These are phyloP conservation scores for Brachionus rubens DNA, from an alignment of 1,140 invertebrate genomes.

Conservation along the genomic window DNA sequence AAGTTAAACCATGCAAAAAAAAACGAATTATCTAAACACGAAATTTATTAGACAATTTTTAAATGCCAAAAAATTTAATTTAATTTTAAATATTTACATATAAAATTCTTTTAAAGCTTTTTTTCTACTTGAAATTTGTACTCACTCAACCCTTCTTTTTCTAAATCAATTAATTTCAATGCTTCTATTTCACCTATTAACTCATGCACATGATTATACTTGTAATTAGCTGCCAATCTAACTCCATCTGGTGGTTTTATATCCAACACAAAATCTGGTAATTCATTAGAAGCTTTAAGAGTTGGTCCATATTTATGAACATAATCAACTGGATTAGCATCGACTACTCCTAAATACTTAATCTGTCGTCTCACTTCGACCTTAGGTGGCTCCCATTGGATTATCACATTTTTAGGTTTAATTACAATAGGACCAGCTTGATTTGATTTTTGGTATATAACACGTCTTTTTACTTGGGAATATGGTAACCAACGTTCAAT, in stretches of 20 bases:
- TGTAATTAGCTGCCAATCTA: background rate
- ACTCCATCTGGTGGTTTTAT: background rate
- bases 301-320: background rate
- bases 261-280: background rate
- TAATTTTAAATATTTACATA: no score
- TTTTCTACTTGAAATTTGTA: background rate
- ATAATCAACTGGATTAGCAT: constrained; percentile 13
- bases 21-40: no score
- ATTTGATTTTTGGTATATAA: constrained; percentile 11
- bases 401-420: constrained; percentile 28
- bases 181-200: constrained; percentile 1
- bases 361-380: background rate
- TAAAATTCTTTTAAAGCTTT: no score
- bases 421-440: background rate
- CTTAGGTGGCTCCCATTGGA: constrained; percentile 26
- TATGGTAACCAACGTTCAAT: constrained; percentile 45
- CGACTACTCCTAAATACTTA: constrained; percentile 32
- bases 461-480: background rate
- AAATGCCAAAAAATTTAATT: no score
- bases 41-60: no score
- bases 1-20: no score
- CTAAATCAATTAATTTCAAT: constrained; percentile 24
- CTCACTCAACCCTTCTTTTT: background rate
- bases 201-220: background rate
- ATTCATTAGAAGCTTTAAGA: background rate